Base-by-base conservation (phyloP, 37 sponge, comb jelly and placozoan genomes). In the Halichondria panicea region DNA sequence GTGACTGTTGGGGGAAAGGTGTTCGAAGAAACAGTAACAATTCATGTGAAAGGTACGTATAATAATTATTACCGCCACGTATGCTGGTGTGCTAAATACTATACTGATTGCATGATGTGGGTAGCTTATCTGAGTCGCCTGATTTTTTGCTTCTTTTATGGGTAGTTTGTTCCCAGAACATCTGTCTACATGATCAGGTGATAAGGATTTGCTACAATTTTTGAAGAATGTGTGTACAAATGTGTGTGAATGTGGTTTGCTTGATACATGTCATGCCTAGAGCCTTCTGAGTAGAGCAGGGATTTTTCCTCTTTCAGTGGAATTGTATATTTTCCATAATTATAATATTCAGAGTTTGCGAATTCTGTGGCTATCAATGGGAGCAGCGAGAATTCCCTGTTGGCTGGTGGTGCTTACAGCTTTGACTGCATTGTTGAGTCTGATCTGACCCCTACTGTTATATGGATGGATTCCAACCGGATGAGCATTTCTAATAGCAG, bases 391-490 rank as follows among this genome's bases (percentile, higher is more conserved):
- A 40, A 4, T 7, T 12, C 44, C 27, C 21, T 12, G 11, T 21
- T 53, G 2, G 73, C 73, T 12, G 73, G 73, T 7, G 36, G 32
- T 19, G 15, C 37, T 39, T 72, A 21, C 41, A 72, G 41, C n/a
- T 35, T 72, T 36, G 37, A 15, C 22, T 72, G 73, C 36, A 56
- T 35, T 18, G 73, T 57, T 13, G 4, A 11, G n/a, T 36, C 73
- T 11, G 73, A 72, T 18, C 2, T 18, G 13, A n/a, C 40, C 8
- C 39, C 73, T 21, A 18, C 15, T 35, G 39, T 72, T 39, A 33
- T 8, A 18, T 72, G 73, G 73, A 72, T 36, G 2, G 73, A 34
- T 36, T 42, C 58, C 1, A 18, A 57, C 57, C 58, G 73, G 37
- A 53, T 34, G 1, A n/a, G 58, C 21, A 43, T 66, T 21, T 9